These are phyloP conservation scores for Panulirus ornatus DNA, from an alignment of 1,140 invertebrate genomes.

Conservation along the genomic window DNA sequence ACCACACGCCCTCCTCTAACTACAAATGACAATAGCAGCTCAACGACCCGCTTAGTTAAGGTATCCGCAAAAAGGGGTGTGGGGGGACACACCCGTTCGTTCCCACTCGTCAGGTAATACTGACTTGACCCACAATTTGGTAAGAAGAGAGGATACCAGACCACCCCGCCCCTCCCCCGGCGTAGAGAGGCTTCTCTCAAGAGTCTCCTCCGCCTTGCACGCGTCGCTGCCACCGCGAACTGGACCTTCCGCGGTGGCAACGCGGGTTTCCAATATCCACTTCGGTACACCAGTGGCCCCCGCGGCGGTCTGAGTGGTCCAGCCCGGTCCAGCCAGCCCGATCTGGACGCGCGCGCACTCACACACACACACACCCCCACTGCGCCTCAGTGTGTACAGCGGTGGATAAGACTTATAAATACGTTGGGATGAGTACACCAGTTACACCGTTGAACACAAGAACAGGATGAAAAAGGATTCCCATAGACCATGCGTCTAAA, in stretches of 20 bases:
- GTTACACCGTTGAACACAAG: constrained; percentile 59
- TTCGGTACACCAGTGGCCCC: background rate
- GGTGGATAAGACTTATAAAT: constrained; percentile 52
- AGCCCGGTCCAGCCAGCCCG: background rate
- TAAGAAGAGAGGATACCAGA: constrained; percentile 43
- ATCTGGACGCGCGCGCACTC: no score
- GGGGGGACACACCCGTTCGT: constrained; percentile 40
- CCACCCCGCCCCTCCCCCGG: no score
- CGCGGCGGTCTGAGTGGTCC: background rate
- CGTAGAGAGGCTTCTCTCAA: no score
- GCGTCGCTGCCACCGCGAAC: constrained; percentile 50
- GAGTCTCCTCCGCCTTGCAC: constrained; percentile 27
- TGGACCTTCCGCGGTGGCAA: constrained; percentile 65
- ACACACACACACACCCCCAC: no score
- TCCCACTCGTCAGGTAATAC: constrained; percentile 45
- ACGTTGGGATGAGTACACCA: constrained; percentile 50
- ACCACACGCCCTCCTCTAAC: constrained; percentile 11
- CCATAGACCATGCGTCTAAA: constrained; percentile 47
- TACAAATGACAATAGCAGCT: constrained; percentile 60
- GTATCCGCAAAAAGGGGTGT: no score
- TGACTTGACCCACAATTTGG: constrained; percentile 50
- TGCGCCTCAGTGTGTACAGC: constrained; percentile 1
- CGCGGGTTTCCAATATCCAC: constrained; percentile 25
- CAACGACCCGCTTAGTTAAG: constrained; percentile 59
- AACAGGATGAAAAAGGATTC: constrained; percentile 57